phyloP scores from a whole-genome alignment of 2,888 invertebrate species.

The Chaitophorus viminalis region DNA sequence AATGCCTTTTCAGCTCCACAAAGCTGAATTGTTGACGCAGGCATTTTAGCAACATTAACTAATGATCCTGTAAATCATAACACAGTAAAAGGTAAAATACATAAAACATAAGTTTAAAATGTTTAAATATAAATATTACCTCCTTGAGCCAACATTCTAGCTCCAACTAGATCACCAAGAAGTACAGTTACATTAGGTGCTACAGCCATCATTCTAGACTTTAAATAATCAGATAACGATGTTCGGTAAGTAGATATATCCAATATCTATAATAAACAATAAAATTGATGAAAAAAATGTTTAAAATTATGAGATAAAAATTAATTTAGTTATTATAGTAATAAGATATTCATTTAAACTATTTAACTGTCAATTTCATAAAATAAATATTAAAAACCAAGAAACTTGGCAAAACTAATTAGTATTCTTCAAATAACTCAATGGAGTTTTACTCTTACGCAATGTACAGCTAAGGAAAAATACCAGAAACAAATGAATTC shows the following conservation, averaged over 20 bases:
- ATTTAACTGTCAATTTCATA: too few relatives aligned
- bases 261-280: slow-evolving; percentile 72
- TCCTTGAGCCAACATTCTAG: slow-evolving; percentile 95
- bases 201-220: slow-evolving; percentile 97
- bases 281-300: slow-evolving; percentile 11
- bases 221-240: slow-evolving; percentile 92
- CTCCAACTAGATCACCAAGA: slow-evolving; percentile 97
- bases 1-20: slow-evolving; percentile 98
- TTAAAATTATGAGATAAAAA: not conserved
- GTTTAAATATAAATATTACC: slow-evolving; percentile 72
- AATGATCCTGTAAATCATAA: slow-evolving; percentile 74
- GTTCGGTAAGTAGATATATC: slow-evolving; percentile 90
- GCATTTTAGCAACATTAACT: slow-evolving; percentile 95
- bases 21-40: slow-evolving; percentile 97
- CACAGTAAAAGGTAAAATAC: not conserved
- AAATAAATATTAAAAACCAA: too few relatives aligned
- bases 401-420: too few relatives aligned
- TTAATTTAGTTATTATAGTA: not conserved
- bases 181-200: slow-evolving; percentile 96
- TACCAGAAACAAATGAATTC: too few relatives aligned
- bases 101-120: not conserved
- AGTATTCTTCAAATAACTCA: too few relatives aligned
- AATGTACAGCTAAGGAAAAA: too few relatives aligned
- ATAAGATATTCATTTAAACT: not conserved
- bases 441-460: too few relatives aligned